Conservation (phyloP, 2,113 vertebrate species). For the Athene noctua region DNA sequence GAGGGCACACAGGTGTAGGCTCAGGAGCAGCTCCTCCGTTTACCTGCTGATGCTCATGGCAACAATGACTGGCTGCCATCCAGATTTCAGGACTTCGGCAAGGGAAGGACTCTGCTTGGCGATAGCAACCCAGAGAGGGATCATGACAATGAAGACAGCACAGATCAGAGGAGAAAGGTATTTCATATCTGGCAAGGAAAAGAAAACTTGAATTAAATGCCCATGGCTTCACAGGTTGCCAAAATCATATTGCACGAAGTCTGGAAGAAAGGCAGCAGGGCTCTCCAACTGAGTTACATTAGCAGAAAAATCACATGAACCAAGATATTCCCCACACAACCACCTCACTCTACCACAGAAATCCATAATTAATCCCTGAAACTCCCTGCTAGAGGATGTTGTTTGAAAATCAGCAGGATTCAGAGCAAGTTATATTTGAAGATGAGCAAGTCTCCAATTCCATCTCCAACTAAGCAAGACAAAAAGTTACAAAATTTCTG, state of each 20-base stretch:
- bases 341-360: not conserved
- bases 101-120: conserved; percentile 82
- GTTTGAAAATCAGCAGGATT: conserved; percentile 9
- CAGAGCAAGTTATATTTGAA: not conserved
- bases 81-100: conserved; percentile 84
- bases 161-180: conserved; percentile 85
- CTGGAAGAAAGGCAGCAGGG: not conserved
- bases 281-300: not conserved
- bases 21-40: not conserved
- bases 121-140: conserved; percentile 86
- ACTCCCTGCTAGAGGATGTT: not conserved
- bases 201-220: not conserved
- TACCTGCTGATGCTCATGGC: conserved; percentile 98
- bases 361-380: conserved; percentile 15
- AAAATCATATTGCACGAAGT: not conserved
- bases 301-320: not conserved
- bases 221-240: not conserved
- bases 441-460: not conserved
- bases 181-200: conserved; percentile 75
- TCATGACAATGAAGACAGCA: conserved; percentile 80
- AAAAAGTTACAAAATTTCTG: not conserved
- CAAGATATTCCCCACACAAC: not conserved
- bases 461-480: not conserved
- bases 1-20: accelerated
- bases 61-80: conserved; percentile 93